Evolutionary conservation across 2,797 vertebrate species (phyloP).

Genomic region (Phylloscopus collybita): DNA sequence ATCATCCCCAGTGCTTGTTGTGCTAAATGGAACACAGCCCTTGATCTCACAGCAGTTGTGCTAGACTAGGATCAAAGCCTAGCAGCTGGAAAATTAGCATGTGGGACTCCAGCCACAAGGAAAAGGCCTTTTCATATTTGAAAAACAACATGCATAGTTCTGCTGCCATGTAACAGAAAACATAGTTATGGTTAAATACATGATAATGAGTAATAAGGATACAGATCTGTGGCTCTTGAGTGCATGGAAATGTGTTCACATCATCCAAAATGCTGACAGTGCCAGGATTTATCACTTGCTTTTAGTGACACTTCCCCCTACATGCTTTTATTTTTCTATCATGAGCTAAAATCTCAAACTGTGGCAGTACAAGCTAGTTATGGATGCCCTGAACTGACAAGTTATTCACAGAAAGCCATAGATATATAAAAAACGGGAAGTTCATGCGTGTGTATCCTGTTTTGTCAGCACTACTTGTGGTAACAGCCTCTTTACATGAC

Average conservation of each 20-base stretch:
- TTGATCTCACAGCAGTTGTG: background rate
- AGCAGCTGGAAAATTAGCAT: background rate
- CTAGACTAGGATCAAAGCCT: background rate
- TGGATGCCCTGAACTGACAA: background rate
- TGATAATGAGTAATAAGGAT: conserved; percentile 40
- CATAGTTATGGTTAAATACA: background rate
- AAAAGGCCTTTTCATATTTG: background rate
- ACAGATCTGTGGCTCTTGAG: background rate
- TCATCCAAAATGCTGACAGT: background rate
- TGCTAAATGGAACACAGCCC: background rate
- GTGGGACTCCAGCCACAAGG: background rate
- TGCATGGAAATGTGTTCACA: background rate
- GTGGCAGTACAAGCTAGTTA: background rate
- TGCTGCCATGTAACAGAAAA: conserved; percentile 11
- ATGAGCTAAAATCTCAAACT: background rate
- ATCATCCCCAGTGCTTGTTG: background rate
- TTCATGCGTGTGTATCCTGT: background rate
- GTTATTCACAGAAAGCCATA: background rate
- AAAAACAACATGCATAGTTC: background rate
- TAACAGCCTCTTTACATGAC: background rate
- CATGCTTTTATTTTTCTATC: background rate
- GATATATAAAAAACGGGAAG: background rate
- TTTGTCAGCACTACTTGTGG: background rate
- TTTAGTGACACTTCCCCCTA: background rate
- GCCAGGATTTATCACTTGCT: background rate